Percentiles rank a stretch among this genome's conserved stretches.
Evolutionary conservation across 2,888 invertebrate species (phyloP).

Genomic region (Lasioglossum lativentre): DNA sequence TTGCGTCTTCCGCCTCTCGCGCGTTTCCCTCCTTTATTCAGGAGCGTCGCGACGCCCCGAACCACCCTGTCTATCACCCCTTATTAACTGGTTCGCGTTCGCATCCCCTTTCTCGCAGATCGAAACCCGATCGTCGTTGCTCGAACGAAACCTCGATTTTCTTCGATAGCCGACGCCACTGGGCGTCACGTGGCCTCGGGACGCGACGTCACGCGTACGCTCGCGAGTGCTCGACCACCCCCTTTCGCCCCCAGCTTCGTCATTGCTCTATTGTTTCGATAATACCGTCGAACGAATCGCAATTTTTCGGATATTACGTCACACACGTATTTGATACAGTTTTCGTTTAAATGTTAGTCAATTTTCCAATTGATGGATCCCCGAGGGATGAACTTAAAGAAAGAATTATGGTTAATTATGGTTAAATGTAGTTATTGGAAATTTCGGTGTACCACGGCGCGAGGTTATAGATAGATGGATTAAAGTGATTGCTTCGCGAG

Average conservation of each 20-base stretch:
- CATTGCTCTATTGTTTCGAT: neutral
- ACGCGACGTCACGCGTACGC: neutral
- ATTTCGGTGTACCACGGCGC: too few species aligned
- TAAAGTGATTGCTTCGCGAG: too few species aligned
- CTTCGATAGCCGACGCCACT: neutral
- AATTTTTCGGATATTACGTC: neutral
- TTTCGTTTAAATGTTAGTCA: too few species aligned
- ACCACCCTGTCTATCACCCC: neutral
- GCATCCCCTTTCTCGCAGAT: neutral
- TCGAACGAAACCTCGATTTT: neutral
- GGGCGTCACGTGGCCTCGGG: neutral
- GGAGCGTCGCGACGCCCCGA: neutral
- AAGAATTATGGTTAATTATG: neutral
- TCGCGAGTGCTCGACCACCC: neutral
- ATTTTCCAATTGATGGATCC: too few species aligned
- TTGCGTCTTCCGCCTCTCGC: neutral
- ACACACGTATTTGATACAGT: too few species aligned
- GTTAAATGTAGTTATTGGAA: too few species aligned
- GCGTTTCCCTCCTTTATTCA: slow-evolving; percentile 12
- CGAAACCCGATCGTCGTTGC: neutral
- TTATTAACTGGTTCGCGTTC: neutral
- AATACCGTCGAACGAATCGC: neutral
- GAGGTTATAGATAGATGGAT: too few species aligned
- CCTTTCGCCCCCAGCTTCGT: neutral
- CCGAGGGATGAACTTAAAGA: too few species aligned